These are phyloP conservation scores for Riptortus pedestris DNA, from an alignment of 1,140 invertebrate genomes.

Conservation along the genomic window DNA sequence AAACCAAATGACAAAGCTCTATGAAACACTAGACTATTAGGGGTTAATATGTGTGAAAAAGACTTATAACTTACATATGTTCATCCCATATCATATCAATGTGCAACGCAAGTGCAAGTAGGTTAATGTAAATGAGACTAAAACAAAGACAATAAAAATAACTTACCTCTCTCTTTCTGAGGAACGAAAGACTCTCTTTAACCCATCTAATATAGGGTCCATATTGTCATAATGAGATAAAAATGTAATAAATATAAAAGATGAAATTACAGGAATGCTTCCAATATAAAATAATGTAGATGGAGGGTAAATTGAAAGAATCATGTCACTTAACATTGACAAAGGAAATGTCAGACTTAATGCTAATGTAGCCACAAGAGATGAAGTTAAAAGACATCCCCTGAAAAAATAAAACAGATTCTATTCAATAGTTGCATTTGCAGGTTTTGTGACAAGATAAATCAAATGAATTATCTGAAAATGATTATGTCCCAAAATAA, in stretches of 20 bases:
- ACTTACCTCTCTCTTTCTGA: conserved; percentile 17
- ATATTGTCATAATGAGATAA: conserved; percentile 74
- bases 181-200: conserved; percentile 18
- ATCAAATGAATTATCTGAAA: too few species aligned
- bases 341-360: conserved; percentile 75
- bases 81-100: too few species aligned
- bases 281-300: conserved; percentile 68
- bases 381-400: conserved; percentile 83
- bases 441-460: too few species aligned
- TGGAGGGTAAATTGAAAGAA: conserved; percentile 63
- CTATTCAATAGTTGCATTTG: too few species aligned
- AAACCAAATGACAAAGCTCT: too few species aligned
- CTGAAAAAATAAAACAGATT: conserved; percentile 43
- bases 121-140: too few species aligned
- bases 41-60: too few species aligned
- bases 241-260: conserved; percentile 63
- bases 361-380: conserved; percentile 70
- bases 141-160: too few species aligned
- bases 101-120: too few species aligned
- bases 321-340: conserved; percentile 69
- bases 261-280: conserved; percentile 62
- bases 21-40: too few species aligned
- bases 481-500: too few species aligned
- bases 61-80: too few species aligned
- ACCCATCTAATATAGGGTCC: conserved; percentile 49